phyloP scores from a whole-genome alignment of 2,797 vertebrate genomes.

The Onychomys arenicola region DNA sequence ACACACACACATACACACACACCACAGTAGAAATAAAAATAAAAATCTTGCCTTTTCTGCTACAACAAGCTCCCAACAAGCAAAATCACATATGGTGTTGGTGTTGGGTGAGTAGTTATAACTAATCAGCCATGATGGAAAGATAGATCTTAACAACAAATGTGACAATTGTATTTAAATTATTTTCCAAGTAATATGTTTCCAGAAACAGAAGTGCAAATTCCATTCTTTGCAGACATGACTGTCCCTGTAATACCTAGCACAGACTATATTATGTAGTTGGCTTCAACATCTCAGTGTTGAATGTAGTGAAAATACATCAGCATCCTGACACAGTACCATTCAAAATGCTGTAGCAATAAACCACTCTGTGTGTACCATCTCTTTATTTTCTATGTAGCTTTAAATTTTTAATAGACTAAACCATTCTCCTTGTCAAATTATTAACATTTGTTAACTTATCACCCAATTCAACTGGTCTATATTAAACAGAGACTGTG shows the following conservation, averaged over 20 bases:
- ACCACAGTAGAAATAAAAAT: not conserved
- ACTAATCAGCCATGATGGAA: not conserved
- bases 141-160: not conserved
- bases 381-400: not conserved
- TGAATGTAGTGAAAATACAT: not conserved
- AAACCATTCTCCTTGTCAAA: not conserved
- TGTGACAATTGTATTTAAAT: not conserved
- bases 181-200: conserved; percentile 34
- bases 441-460: not conserved
- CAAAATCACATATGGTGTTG: not conserved
- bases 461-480: not conserved
- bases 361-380: not conserved
- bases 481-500: not conserved
- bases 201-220: not conserved
- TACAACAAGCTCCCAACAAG: not conserved
- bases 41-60: not conserved
- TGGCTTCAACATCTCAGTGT: not conserved
- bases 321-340: not conserved
- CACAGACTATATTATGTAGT: not conserved
- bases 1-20: not conserved
- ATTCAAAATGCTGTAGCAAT: not conserved
- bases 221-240: not conserved
- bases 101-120: not conserved
- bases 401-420: not conserved
- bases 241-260: not conserved